Percentiles rank a stretch among this genome's conserved stretches.
phyloP scores from a whole-genome alignment of 1,140 invertebrate species.

The Neodiprion pinetum region DNA sequence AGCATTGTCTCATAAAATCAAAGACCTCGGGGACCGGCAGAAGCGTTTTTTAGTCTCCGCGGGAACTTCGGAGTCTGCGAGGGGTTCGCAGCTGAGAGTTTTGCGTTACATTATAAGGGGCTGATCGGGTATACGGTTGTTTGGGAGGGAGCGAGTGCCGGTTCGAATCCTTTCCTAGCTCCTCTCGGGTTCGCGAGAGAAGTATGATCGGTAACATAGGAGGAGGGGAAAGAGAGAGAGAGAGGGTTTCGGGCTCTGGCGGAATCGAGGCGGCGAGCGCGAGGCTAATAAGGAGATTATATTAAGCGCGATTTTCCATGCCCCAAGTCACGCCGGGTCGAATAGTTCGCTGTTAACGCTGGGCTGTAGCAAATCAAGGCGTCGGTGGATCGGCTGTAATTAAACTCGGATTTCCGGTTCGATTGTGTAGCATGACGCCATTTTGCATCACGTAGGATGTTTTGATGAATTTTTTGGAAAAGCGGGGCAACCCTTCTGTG shows the following conservation, averaged over 20 bases:
- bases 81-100: too few species aligned
- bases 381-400: background rate
- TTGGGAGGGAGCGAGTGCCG: too few species aligned
- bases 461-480: too few species aligned
- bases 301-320: slow-evolving; percentile 35
- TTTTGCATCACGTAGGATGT: background rate
- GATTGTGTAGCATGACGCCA: background rate
- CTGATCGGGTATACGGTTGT: too few species aligned
- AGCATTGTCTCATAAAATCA: too few species aligned
- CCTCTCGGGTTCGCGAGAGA: background rate
- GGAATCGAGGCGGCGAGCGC: background rate
- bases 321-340: slow-evolving; percentile 11
- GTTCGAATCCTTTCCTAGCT: too few species aligned
- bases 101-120: too few species aligned
- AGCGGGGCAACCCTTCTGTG: too few species aligned
- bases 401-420: background rate
- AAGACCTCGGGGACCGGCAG: too few species aligned
- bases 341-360: slow-evolving; percentile 32
- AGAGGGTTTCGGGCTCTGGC: background rate
- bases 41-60: too few species aligned
- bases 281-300: slow-evolving; percentile 31
- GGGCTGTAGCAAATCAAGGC: background rate
- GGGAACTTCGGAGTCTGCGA: too few species aligned
- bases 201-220: background rate
- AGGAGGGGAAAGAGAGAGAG: background rate